Evolutionary conservation across 2,888 invertebrate species (phyloP), one percentile per base, ranked within the genome.

Genomic region (Chloromyia formosa): DNA sequence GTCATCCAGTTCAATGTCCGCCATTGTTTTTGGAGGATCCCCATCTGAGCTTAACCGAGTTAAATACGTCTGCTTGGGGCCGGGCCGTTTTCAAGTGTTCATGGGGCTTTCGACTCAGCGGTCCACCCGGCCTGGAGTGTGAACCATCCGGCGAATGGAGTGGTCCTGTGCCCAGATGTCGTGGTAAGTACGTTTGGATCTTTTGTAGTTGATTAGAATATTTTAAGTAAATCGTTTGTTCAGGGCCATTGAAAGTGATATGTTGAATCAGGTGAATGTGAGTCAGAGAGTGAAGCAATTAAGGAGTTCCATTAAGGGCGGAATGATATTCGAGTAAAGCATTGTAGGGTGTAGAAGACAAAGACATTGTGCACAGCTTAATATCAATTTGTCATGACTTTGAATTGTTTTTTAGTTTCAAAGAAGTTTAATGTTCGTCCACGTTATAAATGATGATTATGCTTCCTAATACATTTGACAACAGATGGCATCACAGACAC

Each of bases 41-140:
- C 0, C 92, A 92, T 82, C 87, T 95, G 62, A 90, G 90, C 81
- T 86, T 94, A 77, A 88, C 92, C 76, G 93, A 94, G 81, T 90
- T 93, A 84, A 94, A 94, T 86, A 91, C 93, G 76, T 93, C 92
- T 79, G 93, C 90, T 80, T 94, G 94, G 72, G 94, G 94, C 7
- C 89, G 91, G 71, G 93, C 93, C 14, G 89, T 92, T 79, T 95
- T 95, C 86, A 90, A 91, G 78, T 95, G 95, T 82, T 90, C 93
- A 77, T 94, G 93, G 92, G 94, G 95, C 74, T 93, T 94, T 84
- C 88, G 90, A 77, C 88, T 95, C 71, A 87, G 88, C 71, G 95
- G 95, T 12, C 88, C 91, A 61, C 92, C 93, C 7, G 93, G 91
- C 45, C 87, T 95, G 76, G 93, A 92, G 84, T 95, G 95, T 84